Base-by-base conservation (phyloP, 1,140 invertebrate genomes). In the Lamellibrachia luymesi region DNA sequence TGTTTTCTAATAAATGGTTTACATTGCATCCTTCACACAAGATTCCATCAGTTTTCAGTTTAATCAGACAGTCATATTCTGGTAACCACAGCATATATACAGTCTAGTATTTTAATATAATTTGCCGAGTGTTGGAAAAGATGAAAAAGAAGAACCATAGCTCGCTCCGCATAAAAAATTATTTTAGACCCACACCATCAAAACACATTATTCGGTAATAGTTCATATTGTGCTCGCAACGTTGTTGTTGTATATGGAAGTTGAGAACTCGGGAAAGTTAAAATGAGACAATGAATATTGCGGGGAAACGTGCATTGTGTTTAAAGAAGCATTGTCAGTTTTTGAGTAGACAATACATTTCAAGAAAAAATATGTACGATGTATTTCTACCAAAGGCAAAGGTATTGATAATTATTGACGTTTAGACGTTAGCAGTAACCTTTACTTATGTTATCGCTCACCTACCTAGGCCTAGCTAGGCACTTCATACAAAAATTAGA, bases 241-340 rank as follows among this genome's bases (percentile, higher is more conserved):
- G 13, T 80, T 80, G 64, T 80, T 22, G 64, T 80, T 80, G 4
- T 17, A 80, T 22, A 56, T 56, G 1, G 1, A 56, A 56, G 52
- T 80, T 80, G 13, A 22, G 64, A 38, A 38, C 38, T 38, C 38
- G 64, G 64, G 17, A 80, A 80, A 80, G 64, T 80, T 17, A 80
- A 80, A 80, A 80, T 80, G 64, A 80, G 64, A 80, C 64, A 22
- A 80, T 80, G 64, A 80, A 80, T 80, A 80, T 80, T 80, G 64
- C 25, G 17, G 64, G 64, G 17, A 80, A 80, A 80, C 64, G 64
- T 80, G 64, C 64, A 80, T 80, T 80, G 64, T 80, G 64, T 80
- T 80, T 80, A 80, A 80, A 22, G 17, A 80, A 80, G 64, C 64
- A 80, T 80, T 80, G 17, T 17, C 64, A 80, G 64, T 80, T 80